These are phyloP conservation scores for Hippocampus barbouri DNA, from an alignment of 2,113 vertebrate genomes.

Conservation along the genomic window DNA sequence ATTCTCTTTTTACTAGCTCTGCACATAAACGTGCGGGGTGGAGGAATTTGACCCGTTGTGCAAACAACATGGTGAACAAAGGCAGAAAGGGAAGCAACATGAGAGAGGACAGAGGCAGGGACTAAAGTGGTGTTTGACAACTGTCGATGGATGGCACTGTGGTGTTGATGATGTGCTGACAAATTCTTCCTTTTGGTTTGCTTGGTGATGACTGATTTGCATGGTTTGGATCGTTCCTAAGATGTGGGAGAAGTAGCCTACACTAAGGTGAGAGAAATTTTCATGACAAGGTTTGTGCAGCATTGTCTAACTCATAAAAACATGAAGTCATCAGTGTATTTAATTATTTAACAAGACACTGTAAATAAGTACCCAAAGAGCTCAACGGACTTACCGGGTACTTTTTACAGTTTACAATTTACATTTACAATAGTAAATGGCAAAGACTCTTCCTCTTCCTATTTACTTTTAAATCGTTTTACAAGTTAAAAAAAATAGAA, in stretches of 20 bases:
- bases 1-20: background rate
- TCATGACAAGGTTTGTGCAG: background rate
- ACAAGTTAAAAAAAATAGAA: background rate
- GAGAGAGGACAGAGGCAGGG: constrained; percentile 2
- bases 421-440: background rate
- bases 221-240: background rate
- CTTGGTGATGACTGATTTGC: background rate
- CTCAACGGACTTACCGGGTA: background rate
- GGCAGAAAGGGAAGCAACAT: constrained; percentile 6
- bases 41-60: background rate
- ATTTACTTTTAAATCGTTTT: background rate
- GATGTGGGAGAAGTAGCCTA: background rate
- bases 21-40: background rate
- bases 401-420: background rate
- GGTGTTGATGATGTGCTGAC: constrained; percentile 5
- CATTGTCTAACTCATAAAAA: background rate
- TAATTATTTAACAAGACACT: background rate
- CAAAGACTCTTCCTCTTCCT: background rate
- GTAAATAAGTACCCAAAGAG: background rate
- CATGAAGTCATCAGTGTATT: background rate
- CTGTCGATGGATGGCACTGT: background rate
- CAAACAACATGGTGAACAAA: constrained; percentile 8
- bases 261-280: background rate
- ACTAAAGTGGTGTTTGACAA: constrained; percentile 3
- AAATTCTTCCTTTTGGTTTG: background rate